Conservation (phyloP, 2,797 vertebrate species). For the Periophthalmus magnuspinnatus region DNA sequence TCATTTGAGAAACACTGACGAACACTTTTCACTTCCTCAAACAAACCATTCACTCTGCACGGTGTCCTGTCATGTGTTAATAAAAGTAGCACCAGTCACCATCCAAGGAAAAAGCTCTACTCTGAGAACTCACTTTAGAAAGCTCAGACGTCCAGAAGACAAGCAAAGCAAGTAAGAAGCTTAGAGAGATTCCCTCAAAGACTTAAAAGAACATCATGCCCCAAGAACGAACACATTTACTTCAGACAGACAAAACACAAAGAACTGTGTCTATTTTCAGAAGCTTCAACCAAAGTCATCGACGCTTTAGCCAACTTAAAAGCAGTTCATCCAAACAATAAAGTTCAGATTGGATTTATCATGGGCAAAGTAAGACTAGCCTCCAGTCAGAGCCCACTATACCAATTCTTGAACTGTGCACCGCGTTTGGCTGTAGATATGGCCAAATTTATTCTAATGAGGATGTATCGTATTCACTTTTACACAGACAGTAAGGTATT, state of each 20-base stretch:
- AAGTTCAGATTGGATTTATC: not conserved
- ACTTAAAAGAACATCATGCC: slow-evolving; percentile 7
- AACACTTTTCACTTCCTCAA: no score
- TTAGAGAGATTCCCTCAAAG: slow-evolving; percentile 7
- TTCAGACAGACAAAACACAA: not conserved
- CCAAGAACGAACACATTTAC: not conserved
- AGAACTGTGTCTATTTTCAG: slow-evolving; percentile 15
- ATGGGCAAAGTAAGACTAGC: slow-evolving; percentile 28
- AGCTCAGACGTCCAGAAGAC: not conserved
- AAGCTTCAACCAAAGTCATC: not conserved
- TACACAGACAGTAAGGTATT: not conserved
- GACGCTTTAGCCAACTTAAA: slow-evolving; percentile 3
- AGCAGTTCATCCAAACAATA: not conserved
- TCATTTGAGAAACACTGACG: no score
- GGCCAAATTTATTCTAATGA: slow-evolving; percentile 1
- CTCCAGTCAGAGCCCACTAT: slow-evolving; percentile 9
- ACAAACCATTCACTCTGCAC: no score
- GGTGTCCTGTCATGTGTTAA: no score
- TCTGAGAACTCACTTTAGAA: slow-evolving; percentile 23
- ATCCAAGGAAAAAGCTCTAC: slow-evolving; percentile 20
- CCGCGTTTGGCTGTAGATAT: slow-evolving; percentile 13
- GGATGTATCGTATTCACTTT: not conserved
- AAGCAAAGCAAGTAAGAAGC: slow-evolving; percentile 3
- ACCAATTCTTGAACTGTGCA: slow-evolving; percentile 13
- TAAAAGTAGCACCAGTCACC: slow-evolving; percentile 14